Percentiles rank a stretch among this genome's conserved stretches.
phyloP scores from a whole-genome alignment of 1,140 invertebrate species.

The Oncopodura yosiiana region DNA sequence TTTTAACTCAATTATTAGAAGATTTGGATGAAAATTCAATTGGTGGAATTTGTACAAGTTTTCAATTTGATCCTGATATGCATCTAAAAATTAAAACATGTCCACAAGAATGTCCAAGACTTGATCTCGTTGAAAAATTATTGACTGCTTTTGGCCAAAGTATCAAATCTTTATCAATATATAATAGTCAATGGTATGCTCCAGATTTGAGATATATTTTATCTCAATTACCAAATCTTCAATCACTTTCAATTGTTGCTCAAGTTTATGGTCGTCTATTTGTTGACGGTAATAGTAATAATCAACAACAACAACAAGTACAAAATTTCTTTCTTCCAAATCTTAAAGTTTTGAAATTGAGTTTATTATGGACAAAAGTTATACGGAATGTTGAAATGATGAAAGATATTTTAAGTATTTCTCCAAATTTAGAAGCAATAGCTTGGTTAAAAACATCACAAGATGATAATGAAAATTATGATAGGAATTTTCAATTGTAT shows the following conservation, averaged over 20 bases:
- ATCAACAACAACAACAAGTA: neutral
- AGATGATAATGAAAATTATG: conserved; percentile 20
- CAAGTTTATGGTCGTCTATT: conserved; percentile 13
- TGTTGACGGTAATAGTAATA: neutral
- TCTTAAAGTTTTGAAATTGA: conserved; percentile 14
- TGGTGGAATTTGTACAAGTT: conserved; percentile 6
- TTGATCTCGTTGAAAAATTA: conserved; percentile 5
- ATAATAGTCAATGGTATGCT: conserved; percentile 14
- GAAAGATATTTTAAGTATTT: conserved; percentile 12
- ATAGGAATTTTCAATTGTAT: conserved; percentile 22
- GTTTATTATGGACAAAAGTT: conserved; percentile 9
- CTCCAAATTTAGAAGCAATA: conserved; percentile 17
- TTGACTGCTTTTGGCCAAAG: conserved; percentile 8
- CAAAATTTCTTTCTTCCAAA: conserved; percentile 8
- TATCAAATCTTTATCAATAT: conserved; percentile 11
- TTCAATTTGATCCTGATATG: conserved; percentile 10
- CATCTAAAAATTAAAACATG: neutral
- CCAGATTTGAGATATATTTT: conserved; percentile 17
- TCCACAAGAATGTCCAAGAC: neutral
- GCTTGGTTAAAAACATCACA: conserved; percentile 14
- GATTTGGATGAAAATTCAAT: neutral
- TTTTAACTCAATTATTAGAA: neutral
- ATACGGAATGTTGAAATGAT: conserved; percentile 22
- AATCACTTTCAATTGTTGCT: conserved; percentile 7
- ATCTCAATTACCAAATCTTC: conserved; percentile 7